Base-by-base conservation (phyloP, 1,140 invertebrate genomes). In the Fragariocoptes setiger region DNA sequence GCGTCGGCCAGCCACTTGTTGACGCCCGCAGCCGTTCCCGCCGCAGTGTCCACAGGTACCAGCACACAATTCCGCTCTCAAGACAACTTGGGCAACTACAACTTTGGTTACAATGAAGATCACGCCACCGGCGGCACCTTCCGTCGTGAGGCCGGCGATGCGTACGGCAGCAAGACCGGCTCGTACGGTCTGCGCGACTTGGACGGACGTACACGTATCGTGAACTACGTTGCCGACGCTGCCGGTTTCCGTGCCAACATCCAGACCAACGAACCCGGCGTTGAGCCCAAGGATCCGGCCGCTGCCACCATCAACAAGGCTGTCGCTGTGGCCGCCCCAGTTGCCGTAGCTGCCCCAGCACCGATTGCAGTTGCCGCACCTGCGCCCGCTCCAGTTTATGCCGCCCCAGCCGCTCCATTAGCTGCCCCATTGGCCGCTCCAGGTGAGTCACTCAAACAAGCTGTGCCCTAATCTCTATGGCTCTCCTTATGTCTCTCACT, bases 171-270 rank as follows among this genome's bases (percentile, higher is more conserved):
- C 15, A 42, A 46, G 14, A 42, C 47, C 12, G 50, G 50, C 13
- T 51, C 50, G 5, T 52, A 52, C 40, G 47, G 47, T 35, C 44
- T 52, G 0, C 21, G 25, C 14, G 50, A 47, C 43, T 42, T 43
- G 40, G 50, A 52, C 38, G 50, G 50, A 17, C 35, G 48, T 15
- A 35, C 41, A 21, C 38, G 50, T 36, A 40, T 47, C 37, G 52
- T 53, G 18, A 51, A 52, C 48, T 53, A 54, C 41, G 46, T 53
- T 16, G 52, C 52, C 19, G 52, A 53, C 45, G 48, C 41, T n/a
- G 43, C 37, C 36, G 52, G 52, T 35, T 53, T 51, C 47, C 49
- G 52, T 2, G 52, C 49, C 20, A 22, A 39, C 14, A 37, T 51
- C 38, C 16, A 41, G 14, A 45, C 45, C 38, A 50, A 48, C 38